phyloP scores from a whole-genome alignment of 2,888 invertebrate species.

The Cremastinae sp. region DNA sequence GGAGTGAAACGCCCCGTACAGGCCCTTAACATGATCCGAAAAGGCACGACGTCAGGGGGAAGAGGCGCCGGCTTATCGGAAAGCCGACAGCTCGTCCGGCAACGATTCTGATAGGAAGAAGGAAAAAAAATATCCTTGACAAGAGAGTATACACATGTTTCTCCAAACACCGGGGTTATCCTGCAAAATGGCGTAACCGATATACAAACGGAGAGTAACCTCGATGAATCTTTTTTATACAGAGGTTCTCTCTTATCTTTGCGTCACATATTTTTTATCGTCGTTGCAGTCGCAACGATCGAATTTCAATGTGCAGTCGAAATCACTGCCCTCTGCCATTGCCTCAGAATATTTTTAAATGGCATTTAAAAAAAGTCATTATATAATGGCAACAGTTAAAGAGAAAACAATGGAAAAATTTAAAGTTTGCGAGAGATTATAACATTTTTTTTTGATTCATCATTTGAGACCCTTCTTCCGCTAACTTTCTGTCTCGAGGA shows the following conservation, averaged over 20 bases:
- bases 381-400: too few species aligned
- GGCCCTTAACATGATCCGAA: constrained; percentile 1
- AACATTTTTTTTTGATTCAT: background rate
- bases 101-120: constrained; percentile 25
- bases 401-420: too few species aligned
- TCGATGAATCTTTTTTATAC: background rate
- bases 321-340: too few species aligned
- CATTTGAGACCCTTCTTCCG: constrained; percentile 5
- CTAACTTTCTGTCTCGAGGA: background rate
- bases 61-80: constrained; percentile 51
- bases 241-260: background rate
- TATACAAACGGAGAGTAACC: constrained; percentile 10
- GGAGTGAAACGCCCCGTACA: background rate
- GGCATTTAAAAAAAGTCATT: too few species aligned
- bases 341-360: too few species aligned
- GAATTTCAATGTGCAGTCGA: too few species aligned
- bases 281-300: too few species aligned
- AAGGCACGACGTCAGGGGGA: constrained; percentile 15
- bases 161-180: constrained; percentile 2
- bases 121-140: constrained; percentile 26
- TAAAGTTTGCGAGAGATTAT: too few species aligned
- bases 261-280: too few species aligned
- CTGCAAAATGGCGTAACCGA: constrained; percentile 14
- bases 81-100: constrained; percentile 39
- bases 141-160: constrained; percentile 22